These are phyloP conservation scores for Tortrix viridana DNA, from an alignment of 2,888 invertebrate species.

Conservation along the genomic window DNA sequence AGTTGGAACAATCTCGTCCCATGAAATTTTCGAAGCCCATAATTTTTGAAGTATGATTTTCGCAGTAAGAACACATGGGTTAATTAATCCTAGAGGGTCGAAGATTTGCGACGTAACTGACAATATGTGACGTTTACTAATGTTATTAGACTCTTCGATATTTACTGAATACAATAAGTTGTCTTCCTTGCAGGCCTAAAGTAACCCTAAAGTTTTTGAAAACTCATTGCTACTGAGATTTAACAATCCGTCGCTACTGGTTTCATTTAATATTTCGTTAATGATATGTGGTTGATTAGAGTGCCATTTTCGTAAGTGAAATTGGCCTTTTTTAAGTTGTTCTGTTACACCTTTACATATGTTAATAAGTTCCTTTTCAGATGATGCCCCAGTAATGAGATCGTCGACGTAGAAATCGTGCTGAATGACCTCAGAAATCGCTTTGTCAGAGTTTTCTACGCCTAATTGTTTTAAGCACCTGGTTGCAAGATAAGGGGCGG, in stretches of 20 bases:
- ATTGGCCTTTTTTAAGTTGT: slow-evolving; percentile 32
- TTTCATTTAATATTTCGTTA: background rate
- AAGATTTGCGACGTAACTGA: background rate
- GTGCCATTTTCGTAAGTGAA: slow-evolving; percentile 41
- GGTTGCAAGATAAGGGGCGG: slow-evolving; percentile 43
- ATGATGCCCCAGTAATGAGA: slow-evolving; percentile 39
- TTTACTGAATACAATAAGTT: background rate
- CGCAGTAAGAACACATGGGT: too few species aligned
- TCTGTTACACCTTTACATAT: slow-evolving; percentile 33
- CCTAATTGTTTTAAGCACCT: slow-evolving; percentile 41
- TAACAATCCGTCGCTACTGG: background rate
- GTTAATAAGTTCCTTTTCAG: slow-evolving; percentile 22
- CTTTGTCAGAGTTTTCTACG: slow-evolving; percentile 33
- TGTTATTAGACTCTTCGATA: background rate
- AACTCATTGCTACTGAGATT: slow-evolving; percentile 9
- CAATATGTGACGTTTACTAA: background rate
- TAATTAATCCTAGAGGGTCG: background rate
- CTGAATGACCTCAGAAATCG: slow-evolving; percentile 41
- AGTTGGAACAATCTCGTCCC: background rate
- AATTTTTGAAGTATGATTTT: too few species aligned
- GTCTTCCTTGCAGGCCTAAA: slow-evolving; percentile 1
- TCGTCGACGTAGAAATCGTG: slow-evolving; percentile 46
- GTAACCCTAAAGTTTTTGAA: slow-evolving; percentile 31
- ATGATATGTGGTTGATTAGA: slow-evolving; percentile 35
- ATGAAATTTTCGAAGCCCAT: background rate